Base-by-base conservation (phyloP, 2,113 vertebrate genomes). In the Syngnathoides biaculeatus region DNA sequence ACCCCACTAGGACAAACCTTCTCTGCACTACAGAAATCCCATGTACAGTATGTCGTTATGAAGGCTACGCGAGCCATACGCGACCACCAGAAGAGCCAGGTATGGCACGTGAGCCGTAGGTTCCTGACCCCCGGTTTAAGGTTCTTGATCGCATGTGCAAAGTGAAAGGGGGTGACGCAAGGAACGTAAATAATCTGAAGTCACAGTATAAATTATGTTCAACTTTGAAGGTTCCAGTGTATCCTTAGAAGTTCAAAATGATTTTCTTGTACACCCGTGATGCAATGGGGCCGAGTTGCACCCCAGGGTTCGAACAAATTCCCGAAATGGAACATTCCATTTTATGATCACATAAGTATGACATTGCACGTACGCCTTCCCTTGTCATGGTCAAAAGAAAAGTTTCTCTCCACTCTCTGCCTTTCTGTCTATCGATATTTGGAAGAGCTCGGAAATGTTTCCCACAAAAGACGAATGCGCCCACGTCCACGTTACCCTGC, bases 361-460 rank as follows among this genome's bases (percentile, higher is more conserved):
- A 14, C 20, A 4, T 8, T 20, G 9, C 53, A 27, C n/a, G 15
- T 60, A 60, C 20, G 27, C 79, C 65, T 77, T 79, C 79, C 78
- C 74, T 81, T 83, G 72, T 79, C 75, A 86, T 65, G 30, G 65
- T 84, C 70, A 63, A 69, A 86, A 76, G 81, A 87, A 87, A 84
- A 84, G 86, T 86, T 89, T 89, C 88, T 89, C 89, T 85, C 80
- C 79, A 85, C 85, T 83, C 68, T 80, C 69, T 30, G 43, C 61
- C 75, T 86, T 80, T 86, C 77, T 81, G 65, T 82, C 82, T 66
- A 50, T 82, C 79, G 87, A 82, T 84, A 82, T 79, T 81, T 88
- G 92, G 89, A 92, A 92, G 91, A 92, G n/a, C 90, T 85, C 79
- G 83, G 72, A 86, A 78, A 87, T 79, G 75, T 81, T 75, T n/a